Evolutionary conservation across 2,888 invertebrate genomes (phyloP), one percentile per base, ranked within the genome.

Genomic region (Phyto melanocephala): DNA sequence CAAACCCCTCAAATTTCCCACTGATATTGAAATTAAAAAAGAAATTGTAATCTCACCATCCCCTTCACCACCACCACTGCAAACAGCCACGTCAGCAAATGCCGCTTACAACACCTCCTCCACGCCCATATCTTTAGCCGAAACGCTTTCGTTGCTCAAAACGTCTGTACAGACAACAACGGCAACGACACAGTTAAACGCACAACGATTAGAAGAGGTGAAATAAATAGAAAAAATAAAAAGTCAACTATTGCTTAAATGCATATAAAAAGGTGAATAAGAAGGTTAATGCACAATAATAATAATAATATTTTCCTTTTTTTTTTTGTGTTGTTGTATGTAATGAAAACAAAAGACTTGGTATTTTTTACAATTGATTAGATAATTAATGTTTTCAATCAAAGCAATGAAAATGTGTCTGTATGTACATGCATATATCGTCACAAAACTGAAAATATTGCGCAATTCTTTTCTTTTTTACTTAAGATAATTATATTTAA

Each of bases 31-130:
- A 76, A 88, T 89, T 33, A 89, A 89, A 78, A 88, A 88, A 84
- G 89, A 89, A 87, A 87, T 90, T 84, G 86, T 88, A 84, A 88
- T 89, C 79, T 90, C 90, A 65, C 88, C 90, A 35, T 88, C 89
- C 40, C 89, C 87, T 7, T 86, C 87, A 35, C 87, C 90, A 52
- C 88, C 90, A 22, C 88, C 90, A 24, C 74, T 83, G 17, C 83
- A 81, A n/a, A 1, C 78, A 11, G 10, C 68, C 84, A 1, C 45
- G 35, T 33, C 68, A 17, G 0, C 70, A 33, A 42, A 47, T 42
- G 28, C 60, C 17, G n/a, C 42, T 15, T 62, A 65, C 40, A 68
- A 37, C 47, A 33, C 20, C 17, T 20, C 71, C 52, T 45, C 85
- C 13, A 52, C 60, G 15, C 37, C 78, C 10, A 74, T 75, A 22